Base-by-base conservation (phyloP, 1,140 invertebrate genomes). In the Ceratoteleas bidentatus region DNA sequence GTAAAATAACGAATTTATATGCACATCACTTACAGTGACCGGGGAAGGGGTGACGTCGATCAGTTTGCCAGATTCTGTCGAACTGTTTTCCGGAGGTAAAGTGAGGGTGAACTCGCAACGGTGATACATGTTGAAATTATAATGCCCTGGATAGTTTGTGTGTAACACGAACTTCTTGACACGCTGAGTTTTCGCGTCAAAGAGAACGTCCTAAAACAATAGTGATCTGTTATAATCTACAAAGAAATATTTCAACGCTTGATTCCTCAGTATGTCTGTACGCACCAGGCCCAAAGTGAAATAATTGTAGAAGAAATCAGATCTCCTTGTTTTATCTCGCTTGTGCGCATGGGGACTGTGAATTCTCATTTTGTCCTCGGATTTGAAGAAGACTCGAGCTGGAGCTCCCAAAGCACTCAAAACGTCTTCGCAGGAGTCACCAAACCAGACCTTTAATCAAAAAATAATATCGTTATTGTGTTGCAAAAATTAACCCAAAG, bases 81-180 rank as follows among this genome's bases (percentile, higher is more conserved):
- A 82, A 87, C 79, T 90, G 79, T 86, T 88, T 83, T 95, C 94
- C 1, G 94, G 93, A 49, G 94, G 93, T 77, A 97, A 91, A 75
- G 94, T 94, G 33, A 97, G 93, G 83, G 95, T 94, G 88, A 98
- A 98, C 89, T 98, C 96, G 90, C 97, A 98, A 66, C 97, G 94
- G 91, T 97, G 96, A 91, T 98, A 99, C 96, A 98, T 99, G 89
- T 99, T 99, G 91, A 99, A 99, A 92, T 99, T 98, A 91, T 99
- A 99, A 92, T 99, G 98, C 2, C 98, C 98, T 13, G 98, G 98
- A 91, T 98, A 99, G 92, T 99, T 99, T 7, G 98, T 99, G 89
- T 99, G 99, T 49, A 99, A 92, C 14, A 99, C 96, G 90, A 99
- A 97, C 90, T 99, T 99, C 90, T 99, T 98, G 52, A 98, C 97